Base-by-base conservation (phyloP, 2,888 invertebrate species). In the Bugulina stolonifera region DNA sequence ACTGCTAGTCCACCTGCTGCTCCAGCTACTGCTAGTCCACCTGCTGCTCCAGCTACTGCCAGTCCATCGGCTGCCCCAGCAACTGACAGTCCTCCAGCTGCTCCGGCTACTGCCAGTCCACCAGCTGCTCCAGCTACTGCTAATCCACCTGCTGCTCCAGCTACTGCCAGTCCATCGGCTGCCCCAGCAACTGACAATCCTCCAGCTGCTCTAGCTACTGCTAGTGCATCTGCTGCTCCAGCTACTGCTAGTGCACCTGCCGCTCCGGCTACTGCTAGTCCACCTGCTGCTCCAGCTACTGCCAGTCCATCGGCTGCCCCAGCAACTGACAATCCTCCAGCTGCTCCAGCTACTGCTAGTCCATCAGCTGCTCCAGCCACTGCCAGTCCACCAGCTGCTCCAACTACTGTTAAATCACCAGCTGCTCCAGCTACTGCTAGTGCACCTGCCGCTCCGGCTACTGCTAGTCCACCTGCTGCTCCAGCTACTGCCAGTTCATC, bases 401-500 rank as follows among this genome's bases (percentile, higher is more conserved):
- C 57, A 57, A 23, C 57, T 25, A 57, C 23, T 14, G n/a, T n/a
- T 23, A 25, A 3, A 14, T 5, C 57, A 23, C 10, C 57, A n/a
- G 3, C 57, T 14, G n/a, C 57, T 25, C 5, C 23, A 23, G 5
- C 57, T 23, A 57, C 57, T 23, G n/a, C n/a, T 14, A 23, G 25
- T n/a, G 18, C 52, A 10, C 10, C 57, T 57, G 25, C 57, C 18
- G 22, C 5, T 5, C n/a, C 57, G 5, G n/a, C 57, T n/a, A 57
- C 57, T 57, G 25, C 57, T 57, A 57, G n/a, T 57, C 18, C 57
- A 57, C 18, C 57, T 23, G 25, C 57, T 14, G 18, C 52, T 14
- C 18, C 57, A 57, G n/a, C 57, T 14, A 23, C 57, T 57, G 5
- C 57, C 14, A 57, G n/a, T 57, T n/a, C 57, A n/a, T n/a, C 57